A percentile compares a stretch with the other conserved stretches of the same genome.
phyloP scores from a whole-genome alignment of 2,113 vertebrate genomes.

The Brachyhypopomus occidentalis region DNA sequence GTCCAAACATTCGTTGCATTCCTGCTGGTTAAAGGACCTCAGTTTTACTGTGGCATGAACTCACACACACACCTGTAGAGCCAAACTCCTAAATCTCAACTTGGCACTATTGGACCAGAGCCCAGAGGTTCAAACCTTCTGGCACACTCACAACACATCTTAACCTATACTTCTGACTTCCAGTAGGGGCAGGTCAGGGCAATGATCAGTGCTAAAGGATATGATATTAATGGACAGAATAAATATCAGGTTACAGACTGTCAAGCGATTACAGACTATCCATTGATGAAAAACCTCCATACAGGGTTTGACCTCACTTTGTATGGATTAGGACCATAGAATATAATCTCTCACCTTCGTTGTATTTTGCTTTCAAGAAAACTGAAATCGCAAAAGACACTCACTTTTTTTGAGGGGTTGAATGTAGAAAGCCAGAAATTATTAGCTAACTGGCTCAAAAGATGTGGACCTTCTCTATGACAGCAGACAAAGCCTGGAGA shows the following conservation, averaged over 20 bases:
- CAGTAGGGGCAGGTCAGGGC: conserved; percentile 60
- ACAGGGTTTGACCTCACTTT: background rate
- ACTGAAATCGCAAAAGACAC: background rate
- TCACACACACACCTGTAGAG: conserved; percentile 61
- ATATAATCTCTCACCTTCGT: background rate
- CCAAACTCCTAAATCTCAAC: conserved; percentile 38
- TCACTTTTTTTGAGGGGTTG: background rate
- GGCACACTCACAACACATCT: conserved; percentile 56
- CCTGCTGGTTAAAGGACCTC: conserved; percentile 46
- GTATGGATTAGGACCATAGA: background rate
- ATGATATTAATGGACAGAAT: conserved; percentile 8
- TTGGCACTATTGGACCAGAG: conserved; percentile 25
- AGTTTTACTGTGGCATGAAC: conserved; percentile 57
- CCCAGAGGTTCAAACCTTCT: conserved; percentile 40
- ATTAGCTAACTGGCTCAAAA: background rate
- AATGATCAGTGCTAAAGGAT: conserved; percentile 24
- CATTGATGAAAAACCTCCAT: background rate
- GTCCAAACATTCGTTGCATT: background rate
- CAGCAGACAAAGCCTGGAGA: background rate
- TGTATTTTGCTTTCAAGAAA: conserved; percentile 3
- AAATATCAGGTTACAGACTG: background rate
- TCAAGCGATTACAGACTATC: background rate
- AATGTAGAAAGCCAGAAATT: background rate
- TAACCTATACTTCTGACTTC: conserved; percentile 62
- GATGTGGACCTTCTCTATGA: background rate